Evolutionary conservation across 2,888 invertebrate species (phyloP), one percentile per base, ranked within the genome.

Genomic region (Melieria omissa): DNA sequence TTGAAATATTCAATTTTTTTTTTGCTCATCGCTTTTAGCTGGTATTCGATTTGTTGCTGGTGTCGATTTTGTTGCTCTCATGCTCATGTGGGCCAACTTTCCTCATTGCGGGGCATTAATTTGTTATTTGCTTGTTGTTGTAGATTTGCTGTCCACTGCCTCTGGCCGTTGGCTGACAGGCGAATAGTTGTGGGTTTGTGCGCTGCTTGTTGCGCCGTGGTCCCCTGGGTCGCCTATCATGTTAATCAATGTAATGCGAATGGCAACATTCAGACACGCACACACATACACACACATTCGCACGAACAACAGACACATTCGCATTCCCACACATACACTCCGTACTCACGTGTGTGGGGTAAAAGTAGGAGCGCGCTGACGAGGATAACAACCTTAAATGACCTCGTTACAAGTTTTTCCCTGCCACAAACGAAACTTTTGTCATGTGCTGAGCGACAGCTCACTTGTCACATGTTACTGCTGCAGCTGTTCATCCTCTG

Each of bases 311-410:
- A 12, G 12, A 29, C 14, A 41, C 44, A 3, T 60, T 44, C 4
- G 16, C 16, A 57, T 65, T 54, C 55, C 54, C 42, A 42, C 14
- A 55, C 65, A 66, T 29, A 57, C 7, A 16, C 29, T 3, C 10
- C 10, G 29, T 7, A 9, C n/a, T n/a, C 54, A 41, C 61, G 49
- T 62, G 29, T 55, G 29, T 55, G 45, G 60, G 6, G 67, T 52
- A 60, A 62, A 45, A 52, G 45, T 68, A 52, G 60, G 68, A 54
- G 61, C 45, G 55, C 47, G 58, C 52, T 52, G 72, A 69, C 69
- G 69, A 64, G 69, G 60, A 52, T 69, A 65, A 72, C 69, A 72
- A 72, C 68, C 65, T 72, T 66, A 69, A 69, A 72, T 62, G 72
- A 72, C 72, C 72, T 69, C 65, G 54, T 72, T 72, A 72, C 72